These are phyloP conservation scores for Anagrus nilaparvatae DNA, from an alignment of 1,140 invertebrate species.

Conservation along the genomic window DNA sequence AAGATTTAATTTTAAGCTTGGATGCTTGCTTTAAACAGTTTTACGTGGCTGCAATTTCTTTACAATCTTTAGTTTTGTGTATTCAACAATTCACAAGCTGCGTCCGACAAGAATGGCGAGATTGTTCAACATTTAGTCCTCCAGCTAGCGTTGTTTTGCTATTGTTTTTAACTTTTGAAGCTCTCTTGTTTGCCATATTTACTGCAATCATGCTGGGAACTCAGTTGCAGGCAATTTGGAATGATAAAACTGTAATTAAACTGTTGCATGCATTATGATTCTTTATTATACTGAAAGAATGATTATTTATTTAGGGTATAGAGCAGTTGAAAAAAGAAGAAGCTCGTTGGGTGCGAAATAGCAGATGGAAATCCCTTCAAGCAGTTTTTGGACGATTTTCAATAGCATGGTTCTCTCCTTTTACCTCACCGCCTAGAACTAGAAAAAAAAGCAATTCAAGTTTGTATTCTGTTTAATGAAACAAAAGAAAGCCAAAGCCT, in stretches of 20 bases:
- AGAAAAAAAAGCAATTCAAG: slow-evolving; percentile 65
- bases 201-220: slow-evolving; percentile 96
- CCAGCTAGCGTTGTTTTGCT: slow-evolving; percentile 92
- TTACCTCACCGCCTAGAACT: slow-evolving; percentile 64
- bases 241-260: slow-evolving; percentile 86
- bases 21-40: slow-evolving; percentile 58
- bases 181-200: slow-evolving; percentile 95
- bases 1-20: background rate
- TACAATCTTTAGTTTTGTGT: slow-evolving; percentile 86
- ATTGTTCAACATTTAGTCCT: slow-evolving; percentile 85
- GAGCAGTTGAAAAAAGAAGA: slow-evolving; percentile 92
- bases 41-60: slow-evolving; percentile 93
- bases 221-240: slow-evolving; percentile 96
- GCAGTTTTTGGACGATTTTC: slow-evolving; percentile 91
- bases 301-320: slow-evolving; percentile 61
- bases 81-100: slow-evolving; percentile 92
- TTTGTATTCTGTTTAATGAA: slow-evolving; percentile 60
- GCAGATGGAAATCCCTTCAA: slow-evolving; percentile 87
- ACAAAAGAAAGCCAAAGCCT: slow-evolving; percentile 12
- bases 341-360: slow-evolving; percentile 81
- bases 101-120: slow-evolving; percentile 88
- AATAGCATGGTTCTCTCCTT: slow-evolving; percentile 89
- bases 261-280: slow-evolving; percentile 5
- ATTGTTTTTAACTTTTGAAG: slow-evolving; percentile 93
- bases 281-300: background rate